A percentile compares a stretch with the other conserved stretches of the same genome.
Conservation (phyloP, 2,113 vertebrate genomes). For the Megalops atlanticus region DNA sequence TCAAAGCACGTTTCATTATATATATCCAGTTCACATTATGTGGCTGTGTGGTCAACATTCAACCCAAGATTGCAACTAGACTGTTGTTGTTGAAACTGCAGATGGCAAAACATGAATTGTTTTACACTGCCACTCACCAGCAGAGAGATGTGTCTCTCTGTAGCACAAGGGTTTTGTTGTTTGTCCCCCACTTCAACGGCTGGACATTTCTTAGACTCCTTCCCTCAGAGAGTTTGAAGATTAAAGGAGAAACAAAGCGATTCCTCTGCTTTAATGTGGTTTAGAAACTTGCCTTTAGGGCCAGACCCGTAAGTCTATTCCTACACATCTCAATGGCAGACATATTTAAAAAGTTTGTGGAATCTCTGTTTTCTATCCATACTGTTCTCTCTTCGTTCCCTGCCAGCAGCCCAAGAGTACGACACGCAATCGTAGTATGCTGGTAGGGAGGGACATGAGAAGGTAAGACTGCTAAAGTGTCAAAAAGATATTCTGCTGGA, state of each 20-base stretch:
- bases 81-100: not conserved
- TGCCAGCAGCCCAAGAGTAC: slow-evolving; percentile 6
- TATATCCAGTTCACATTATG: slow-evolving; percentile 4
- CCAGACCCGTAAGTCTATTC: not conserved
- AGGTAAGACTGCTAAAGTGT: not conserved
- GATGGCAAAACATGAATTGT: not conserved
- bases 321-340: not conserved
- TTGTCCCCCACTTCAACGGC: not conserved
- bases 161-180: not conserved
- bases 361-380: not conserved
- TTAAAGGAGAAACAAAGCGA: not conserved
- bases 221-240: not conserved
- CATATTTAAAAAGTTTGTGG: not conserved
- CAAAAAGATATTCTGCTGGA: not conserved
- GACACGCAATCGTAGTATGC: not conserved
- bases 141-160: not conserved
- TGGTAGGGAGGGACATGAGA: not conserved
- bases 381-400: not conserved
- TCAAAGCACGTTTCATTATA: slow-evolving; percentile 4
- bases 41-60: not conserved
- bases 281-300: not conserved
- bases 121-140: not conserved
- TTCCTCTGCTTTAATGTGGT: too few relatives aligned
- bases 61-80: not conserved
- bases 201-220: slow-evolving; percentile 9